Conservation (phyloP, 1,140 invertebrate species). For the Drosophila busckii region DNA sequence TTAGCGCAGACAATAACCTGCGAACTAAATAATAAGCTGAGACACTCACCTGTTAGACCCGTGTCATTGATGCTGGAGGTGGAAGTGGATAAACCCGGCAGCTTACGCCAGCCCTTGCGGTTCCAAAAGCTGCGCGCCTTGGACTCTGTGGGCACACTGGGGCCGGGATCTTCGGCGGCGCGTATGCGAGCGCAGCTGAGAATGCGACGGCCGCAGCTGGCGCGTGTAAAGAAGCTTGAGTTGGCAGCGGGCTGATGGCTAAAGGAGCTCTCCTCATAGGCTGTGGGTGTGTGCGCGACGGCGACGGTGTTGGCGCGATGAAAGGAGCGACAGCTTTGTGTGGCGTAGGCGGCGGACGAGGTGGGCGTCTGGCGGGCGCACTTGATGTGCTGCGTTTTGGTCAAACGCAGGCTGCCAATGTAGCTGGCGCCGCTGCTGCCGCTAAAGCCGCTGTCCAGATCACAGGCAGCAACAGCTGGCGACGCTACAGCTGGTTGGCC, state of each 20-base stretch:
- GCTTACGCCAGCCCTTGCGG: constrained; percentile 87
- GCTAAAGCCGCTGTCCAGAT: constrained; percentile 89
- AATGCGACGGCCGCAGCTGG: constrained; percentile 62
- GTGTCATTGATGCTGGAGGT: constrained; percentile 84
- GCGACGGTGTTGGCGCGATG: constrained; percentile 39
- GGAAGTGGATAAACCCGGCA: constrained; percentile 84
- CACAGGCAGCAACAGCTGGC: constrained; percentile 77
- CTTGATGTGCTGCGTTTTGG: constrained; percentile 79
- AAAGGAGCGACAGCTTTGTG: constrained; percentile 64
- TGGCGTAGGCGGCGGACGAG: constrained; percentile 22
- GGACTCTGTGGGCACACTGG: constrained; percentile 55
- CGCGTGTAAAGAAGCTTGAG: constrained; percentile 55
- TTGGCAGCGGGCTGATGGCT: neutral
- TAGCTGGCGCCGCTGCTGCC: constrained; percentile 89
- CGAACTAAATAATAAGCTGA: too few species aligned
- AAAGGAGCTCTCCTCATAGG: constrained; percentile 24
- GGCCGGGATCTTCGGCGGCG: constrained; percentile 72
- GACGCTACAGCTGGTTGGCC: constrained; percentile 80
- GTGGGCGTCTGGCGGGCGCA: constrained; percentile 58
- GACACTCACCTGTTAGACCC: constrained; percentile 82
- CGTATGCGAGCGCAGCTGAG: constrained; percentile 68
- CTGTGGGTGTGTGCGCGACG: constrained; percentile 28
- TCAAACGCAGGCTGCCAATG: constrained; percentile 82
- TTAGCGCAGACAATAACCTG: too few species aligned
- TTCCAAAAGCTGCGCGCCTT: constrained; percentile 83